Conservation (phyloP, 2,888 invertebrate genomes). For the Balanococcus diminutus region DNA sequence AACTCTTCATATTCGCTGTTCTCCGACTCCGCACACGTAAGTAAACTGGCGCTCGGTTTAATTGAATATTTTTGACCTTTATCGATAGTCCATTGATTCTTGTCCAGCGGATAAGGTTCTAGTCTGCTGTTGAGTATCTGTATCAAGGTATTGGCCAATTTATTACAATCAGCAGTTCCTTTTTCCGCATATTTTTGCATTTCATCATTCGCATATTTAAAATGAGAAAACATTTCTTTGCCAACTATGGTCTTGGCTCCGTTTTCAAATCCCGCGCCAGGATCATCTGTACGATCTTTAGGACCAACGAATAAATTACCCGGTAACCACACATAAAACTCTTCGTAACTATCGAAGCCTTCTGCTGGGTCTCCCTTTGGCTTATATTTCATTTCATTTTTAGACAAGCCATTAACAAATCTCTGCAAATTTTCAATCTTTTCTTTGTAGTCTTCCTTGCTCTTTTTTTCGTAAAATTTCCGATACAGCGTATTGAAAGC, state of each 20-base stretch:
- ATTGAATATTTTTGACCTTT: too few species aligned
- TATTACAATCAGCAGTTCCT: background rate
- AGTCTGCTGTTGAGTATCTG: background rate
- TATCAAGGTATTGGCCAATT: background rate
- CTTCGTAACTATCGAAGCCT: background rate
- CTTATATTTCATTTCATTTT: background rate
- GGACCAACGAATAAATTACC: conserved; percentile 26
- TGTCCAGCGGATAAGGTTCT: background rate
- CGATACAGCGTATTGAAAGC: background rate
- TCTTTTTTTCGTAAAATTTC: background rate
- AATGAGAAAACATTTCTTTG: background rate
- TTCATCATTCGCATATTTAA: background rate
- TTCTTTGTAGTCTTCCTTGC: background rate
- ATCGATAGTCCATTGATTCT: background rate
- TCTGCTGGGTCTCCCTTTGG: background rate
- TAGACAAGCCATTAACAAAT: background rate
- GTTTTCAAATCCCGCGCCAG: background rate
- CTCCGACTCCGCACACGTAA: too few species aligned
- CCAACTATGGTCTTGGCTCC: background rate
- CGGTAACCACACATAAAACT: background rate
- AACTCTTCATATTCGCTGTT: too few species aligned
- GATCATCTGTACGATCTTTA: background rate
- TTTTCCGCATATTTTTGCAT: background rate
- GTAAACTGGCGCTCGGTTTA: too few species aligned
- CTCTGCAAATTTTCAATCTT: background rate